phyloP scores from a whole-genome alignment of 2,797 vertebrate species.

The Rhincodon typus region DNA sequence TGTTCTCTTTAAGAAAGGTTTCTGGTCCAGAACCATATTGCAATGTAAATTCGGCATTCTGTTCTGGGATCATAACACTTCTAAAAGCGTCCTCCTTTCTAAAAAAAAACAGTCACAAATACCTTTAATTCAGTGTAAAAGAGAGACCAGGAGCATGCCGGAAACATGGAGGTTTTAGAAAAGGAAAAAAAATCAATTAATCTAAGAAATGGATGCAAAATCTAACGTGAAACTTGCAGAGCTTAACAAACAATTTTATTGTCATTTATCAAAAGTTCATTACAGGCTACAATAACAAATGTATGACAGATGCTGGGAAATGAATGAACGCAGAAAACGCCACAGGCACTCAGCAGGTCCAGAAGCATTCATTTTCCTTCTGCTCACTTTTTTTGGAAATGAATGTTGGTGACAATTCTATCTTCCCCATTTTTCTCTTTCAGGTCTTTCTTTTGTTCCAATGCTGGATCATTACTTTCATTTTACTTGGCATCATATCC shows the following conservation, averaged over 20 bases:
- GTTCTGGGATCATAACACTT: not conserved
- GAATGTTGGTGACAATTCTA: not conserved
- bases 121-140: not conserved
- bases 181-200: not conserved
- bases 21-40: no score
- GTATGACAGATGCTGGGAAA: not conserved
- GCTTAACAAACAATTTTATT: not conserved
- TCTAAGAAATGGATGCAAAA: not conserved
- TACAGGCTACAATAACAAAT: not conserved
- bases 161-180: not conserved
- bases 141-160: not conserved
- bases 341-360: not conserved
- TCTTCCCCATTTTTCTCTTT: not conserved
- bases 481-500: not conserved
- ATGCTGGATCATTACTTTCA: not conserved
- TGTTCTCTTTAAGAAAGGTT: no score
- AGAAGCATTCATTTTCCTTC: not conserved
- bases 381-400: not conserved
- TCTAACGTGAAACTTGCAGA: not conserved
- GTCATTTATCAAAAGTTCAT: not conserved
- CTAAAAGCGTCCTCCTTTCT: not conserved
- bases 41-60: no score
- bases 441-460: not conserved
- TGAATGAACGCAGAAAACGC: not conserved
- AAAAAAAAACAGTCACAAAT: not conserved